A percentile compares a stretch with the other conserved stretches of the same genome.
Conservation (phyloP, 2,888 invertebrate genomes). For the Acanthosoma haemorrhoidale region DNA sequence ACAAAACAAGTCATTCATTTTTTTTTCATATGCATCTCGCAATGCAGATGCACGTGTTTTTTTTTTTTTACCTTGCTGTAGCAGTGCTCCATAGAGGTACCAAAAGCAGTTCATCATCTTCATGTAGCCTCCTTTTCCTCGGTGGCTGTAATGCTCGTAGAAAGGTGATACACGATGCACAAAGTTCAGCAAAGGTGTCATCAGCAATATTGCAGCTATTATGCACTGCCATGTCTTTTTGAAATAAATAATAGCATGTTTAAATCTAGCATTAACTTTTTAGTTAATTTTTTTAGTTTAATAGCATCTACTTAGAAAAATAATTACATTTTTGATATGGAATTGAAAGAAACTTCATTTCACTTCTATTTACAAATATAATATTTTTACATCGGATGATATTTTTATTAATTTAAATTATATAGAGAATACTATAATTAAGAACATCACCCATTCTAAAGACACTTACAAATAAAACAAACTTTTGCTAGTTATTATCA, state of each 20-base stretch:
- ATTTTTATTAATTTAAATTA: too few species aligned
- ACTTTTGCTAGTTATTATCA: too few species aligned
- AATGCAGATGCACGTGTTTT: too few species aligned
- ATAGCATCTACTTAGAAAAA: not conserved
- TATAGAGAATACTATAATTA: too few species aligned
- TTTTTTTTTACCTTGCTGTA: conserved; percentile 71
- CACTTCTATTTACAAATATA: too few species aligned
- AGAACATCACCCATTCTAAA: too few species aligned
- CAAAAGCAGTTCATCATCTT: conserved; percentile 61
- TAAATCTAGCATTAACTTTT: not conserved
- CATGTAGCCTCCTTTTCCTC: conserved; percentile 45
- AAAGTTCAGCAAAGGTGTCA: conserved; percentile 70
- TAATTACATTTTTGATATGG: not conserved
- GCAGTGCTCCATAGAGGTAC: conserved; percentile 84
- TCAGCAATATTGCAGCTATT: conserved; percentile 63
- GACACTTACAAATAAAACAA: too few species aligned
- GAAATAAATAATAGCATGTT: not conserved
- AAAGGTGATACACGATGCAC: conserved; percentile 70
- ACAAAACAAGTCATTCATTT: not conserved
- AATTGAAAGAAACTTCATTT: too few species aligned
- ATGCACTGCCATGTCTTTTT: conserved; percentile 77
- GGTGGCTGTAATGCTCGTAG: conserved; percentile 58
- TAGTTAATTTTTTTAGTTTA: not conserved
- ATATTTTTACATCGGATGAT: too few species aligned
- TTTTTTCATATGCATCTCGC: not conserved